Evolutionary conservation across 2,113 vertebrate species (phyloP).

Genomic region (Caretta caretta): DNA sequence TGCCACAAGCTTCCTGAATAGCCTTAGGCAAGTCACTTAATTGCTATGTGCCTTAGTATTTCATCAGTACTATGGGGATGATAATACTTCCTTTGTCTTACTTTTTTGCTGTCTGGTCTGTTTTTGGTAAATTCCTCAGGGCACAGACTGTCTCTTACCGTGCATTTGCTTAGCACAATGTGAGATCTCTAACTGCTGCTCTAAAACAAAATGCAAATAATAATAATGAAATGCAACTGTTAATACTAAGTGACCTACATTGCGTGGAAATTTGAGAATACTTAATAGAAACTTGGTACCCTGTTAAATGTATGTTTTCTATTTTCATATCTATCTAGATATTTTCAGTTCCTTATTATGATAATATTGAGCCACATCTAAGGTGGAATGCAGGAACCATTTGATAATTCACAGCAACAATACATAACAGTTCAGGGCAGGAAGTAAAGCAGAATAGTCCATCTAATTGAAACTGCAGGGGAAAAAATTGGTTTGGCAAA

Average conservation of each 20-base stretch:
- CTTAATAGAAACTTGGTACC: not conserved
- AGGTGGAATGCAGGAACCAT: not conserved
- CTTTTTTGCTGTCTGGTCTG: slow-evolving; percentile 11
- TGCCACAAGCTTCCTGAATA: not conserved
- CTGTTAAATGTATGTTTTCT: not conserved
- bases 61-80: fast-evolving
- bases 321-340: not conserved
- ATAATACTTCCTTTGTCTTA: not conserved
- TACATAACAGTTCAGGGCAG: not conserved
- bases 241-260: slow-evolving; percentile 16
- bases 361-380: not conserved
- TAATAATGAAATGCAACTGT: slow-evolving; percentile 49
- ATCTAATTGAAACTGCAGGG: not conserved
- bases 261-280: not conserved
- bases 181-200: slow-evolving; percentile 28
- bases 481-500: not conserved
- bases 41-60: not conserved
- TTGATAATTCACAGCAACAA: not conserved
- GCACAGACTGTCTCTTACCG: not conserved
- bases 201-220: slow-evolving; percentile 20
- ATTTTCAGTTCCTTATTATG: not conserved
- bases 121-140: slow-evolving; percentile 33
- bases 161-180: slow-evolving; percentile 50
- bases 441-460: not conserved
- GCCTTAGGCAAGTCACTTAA: slow-evolving; percentile 35